Evolutionary conservation across 2,888 invertebrate species (phyloP).

Genomic region (Cephus nigrinus): DNA sequence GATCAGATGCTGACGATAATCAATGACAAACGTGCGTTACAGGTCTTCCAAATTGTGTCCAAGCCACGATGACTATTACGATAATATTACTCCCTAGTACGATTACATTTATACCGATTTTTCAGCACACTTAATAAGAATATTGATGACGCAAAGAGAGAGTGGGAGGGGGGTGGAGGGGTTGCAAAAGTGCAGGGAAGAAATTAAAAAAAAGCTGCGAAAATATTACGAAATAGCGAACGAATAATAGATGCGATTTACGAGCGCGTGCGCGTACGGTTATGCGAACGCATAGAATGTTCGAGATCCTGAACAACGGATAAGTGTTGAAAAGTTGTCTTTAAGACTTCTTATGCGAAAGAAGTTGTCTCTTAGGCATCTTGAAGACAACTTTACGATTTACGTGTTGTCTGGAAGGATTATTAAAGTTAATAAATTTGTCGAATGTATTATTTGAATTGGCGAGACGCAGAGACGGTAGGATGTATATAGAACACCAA

Average conservation of each 20-base stretch:
- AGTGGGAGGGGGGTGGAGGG: not conserved
- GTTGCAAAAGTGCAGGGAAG: conserved; percentile 28
- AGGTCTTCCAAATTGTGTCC: conserved; percentile 57
- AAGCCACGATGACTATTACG: conserved; percentile 50
- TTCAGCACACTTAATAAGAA: conserved; percentile 52
- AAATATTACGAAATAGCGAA: not conserved
- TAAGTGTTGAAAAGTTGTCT: too few species aligned
- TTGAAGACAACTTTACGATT: too few species aligned
- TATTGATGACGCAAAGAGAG: conserved; percentile 28
- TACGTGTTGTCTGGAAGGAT: not conserved
- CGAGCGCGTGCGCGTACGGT: not conserved
- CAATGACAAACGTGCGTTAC: conserved; percentile 37
- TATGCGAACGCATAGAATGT: not conserved
- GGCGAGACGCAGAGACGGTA: conserved; percentile 30
- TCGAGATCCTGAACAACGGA: not conserved
- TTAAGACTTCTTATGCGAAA: too few species aligned
- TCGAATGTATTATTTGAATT: conserved; percentile 35
- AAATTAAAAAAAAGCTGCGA: conserved; percentile 3
- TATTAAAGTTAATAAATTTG: not conserved
- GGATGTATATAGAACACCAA: conserved; percentile 57
- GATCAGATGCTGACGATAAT: not conserved
- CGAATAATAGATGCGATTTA: not conserved
- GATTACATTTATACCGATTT: conserved; percentile 60
- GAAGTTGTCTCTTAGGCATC: too few species aligned
- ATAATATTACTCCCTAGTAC: conserved; percentile 51